These are phyloP conservation scores for Lamproptera curius DNA, from an alignment of 2,888 invertebrate species.

Conservation along the genomic window DNA sequence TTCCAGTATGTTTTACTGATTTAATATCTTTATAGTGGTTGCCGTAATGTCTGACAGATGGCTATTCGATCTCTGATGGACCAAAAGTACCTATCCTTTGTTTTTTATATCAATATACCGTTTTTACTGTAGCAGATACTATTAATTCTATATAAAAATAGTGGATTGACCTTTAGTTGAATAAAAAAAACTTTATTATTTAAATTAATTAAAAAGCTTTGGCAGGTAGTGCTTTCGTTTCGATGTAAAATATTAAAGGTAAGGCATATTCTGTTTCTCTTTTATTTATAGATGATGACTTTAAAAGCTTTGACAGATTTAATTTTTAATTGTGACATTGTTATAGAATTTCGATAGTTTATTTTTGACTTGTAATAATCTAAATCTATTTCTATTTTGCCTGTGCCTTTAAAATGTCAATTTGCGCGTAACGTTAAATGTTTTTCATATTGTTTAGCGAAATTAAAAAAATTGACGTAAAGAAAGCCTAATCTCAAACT, in stretches of 20 bases:
- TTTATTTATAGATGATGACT: background rate
- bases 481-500: no score
- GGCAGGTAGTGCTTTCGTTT: constrained; percentile 5
- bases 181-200: background rate
- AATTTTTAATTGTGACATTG: no score
- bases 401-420: constrained; percentile 10
- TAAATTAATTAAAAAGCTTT: background rate
- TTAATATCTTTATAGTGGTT: background rate
- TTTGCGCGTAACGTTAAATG: constrained; percentile 6
- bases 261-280: background rate
- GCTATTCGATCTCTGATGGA: constrained; percentile 5
- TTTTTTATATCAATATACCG: background rate
- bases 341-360: no score
- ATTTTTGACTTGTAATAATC: no score
- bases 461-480: no score
- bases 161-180: background rate
- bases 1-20: background rate
- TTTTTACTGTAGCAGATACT: background rate
- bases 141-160: background rate
- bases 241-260: no score
- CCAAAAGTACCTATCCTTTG: constrained; percentile 1
- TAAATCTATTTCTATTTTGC: background rate
- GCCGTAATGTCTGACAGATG: background rate
- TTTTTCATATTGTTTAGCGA: no score
- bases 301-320: no score